phyloP scores from a whole-genome alignment of 2,797 vertebrate species.

The Gymnoscopelus microlampas region DNA sequence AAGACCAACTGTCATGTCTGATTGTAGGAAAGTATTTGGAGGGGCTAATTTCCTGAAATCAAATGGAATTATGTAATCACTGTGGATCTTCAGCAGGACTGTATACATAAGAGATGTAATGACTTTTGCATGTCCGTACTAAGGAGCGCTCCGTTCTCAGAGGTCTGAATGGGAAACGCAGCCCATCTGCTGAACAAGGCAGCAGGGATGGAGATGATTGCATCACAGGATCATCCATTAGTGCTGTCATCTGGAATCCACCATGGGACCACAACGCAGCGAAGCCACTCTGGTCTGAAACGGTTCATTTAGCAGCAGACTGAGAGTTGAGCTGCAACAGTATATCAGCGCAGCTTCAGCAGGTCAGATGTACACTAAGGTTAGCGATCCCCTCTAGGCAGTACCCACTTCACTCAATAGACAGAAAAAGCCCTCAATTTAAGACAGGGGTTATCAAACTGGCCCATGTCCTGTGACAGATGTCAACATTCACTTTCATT shows the following conservation, averaged over 20 bases:
- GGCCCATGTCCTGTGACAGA: too few species aligned
- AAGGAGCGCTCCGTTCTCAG: conserved; percentile 49
- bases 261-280: conserved; percentile 50
- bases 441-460: too few species aligned
- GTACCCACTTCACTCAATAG: conserved; percentile 13
- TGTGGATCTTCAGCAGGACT: conserved; percentile 60
- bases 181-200: conserved; percentile 64
- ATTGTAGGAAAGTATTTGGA: conserved; percentile 64
- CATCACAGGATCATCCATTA: conserved; percentile 70
- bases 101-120: conserved; percentile 54
- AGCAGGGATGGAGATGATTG: conserved; percentile 66
- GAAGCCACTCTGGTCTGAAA: conserved; percentile 31
- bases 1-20: conserved; percentile 59
- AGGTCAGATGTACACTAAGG: conserved; percentile 42
- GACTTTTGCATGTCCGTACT: conserved; percentile 68
- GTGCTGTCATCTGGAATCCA: conserved; percentile 66
- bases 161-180: conserved; percentile 59
- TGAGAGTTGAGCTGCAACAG: conserved; percentile 27
- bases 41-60: conserved; percentile 56
- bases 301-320: conserved; percentile 41
- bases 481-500: too few species aligned
- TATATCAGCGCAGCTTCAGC: conserved; percentile 22
- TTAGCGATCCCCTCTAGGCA: conserved; percentile 22
- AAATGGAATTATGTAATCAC: conserved; percentile 67
- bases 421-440: conserved; percentile 31